phyloP scores from a whole-genome alignment of 2,888 invertebrate genomes.

The Chrysodeixis includens region DNA sequence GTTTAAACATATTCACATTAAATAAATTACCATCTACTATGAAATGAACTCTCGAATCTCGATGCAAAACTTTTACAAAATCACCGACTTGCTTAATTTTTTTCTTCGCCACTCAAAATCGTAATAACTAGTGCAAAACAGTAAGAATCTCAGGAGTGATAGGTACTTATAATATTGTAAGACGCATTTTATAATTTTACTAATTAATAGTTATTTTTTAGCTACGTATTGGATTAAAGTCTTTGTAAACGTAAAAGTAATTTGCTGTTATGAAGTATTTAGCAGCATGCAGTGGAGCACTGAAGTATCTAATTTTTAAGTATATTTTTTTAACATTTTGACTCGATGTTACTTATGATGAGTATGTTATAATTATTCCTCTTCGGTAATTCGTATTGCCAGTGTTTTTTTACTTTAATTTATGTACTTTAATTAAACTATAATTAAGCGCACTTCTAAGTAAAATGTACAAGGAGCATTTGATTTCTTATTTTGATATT shows the following conservation, averaged over 20 bases:
- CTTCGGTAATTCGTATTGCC: background rate
- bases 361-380: background rate
- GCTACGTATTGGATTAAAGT: too few species aligned
- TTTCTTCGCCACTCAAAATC: background rate
- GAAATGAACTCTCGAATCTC: background rate
- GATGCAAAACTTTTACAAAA: background rate
- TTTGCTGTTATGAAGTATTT: background rate
- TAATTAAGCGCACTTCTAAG: conserved; percentile 8
- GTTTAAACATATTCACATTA: conserved; percentile 13
- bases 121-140: background rate
- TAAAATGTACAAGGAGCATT: conserved; percentile 12
- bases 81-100: background rate
- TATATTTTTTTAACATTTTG: background rate
- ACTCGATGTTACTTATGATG: background rate
- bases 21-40: conserved; percentile 2
- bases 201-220: too few species aligned
- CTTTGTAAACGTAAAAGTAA: too few species aligned
- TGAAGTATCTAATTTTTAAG: background rate
- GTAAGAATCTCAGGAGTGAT: background rate
- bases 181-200: too few species aligned
- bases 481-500: conserved; percentile 16
- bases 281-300: too few species aligned
- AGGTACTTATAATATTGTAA: too few species aligned
- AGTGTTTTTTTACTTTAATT: background rate
- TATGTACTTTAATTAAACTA: conserved; percentile 10